A percentile compares a stretch with the other conserved stretches of the same genome.
Conservation (phyloP, 2,888 invertebrate species). For the Scaptomyza tumidula region DNA sequence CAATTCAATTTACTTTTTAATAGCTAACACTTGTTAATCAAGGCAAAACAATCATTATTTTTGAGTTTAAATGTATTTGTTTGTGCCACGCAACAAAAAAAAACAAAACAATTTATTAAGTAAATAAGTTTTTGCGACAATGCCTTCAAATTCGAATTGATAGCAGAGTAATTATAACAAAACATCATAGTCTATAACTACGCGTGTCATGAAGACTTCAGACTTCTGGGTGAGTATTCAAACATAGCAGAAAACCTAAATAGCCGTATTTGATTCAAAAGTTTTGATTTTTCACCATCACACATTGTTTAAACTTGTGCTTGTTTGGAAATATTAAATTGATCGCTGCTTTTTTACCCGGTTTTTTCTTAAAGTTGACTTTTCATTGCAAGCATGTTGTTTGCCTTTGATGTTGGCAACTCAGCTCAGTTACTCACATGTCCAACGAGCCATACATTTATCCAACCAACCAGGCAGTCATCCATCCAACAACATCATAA, state of each 20-base stretch:
- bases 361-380: constrained; percentile 58
- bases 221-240: constrained; percentile 66
- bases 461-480: constrained; percentile 47
- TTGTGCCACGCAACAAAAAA: background rate
- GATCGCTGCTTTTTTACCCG: no score
- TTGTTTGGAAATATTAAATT: constrained; percentile 59
- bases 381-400: constrained; percentile 38
- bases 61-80: constrained; percentile 14
- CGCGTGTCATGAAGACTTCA: constrained; percentile 62
- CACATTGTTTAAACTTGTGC: constrained; percentile 65
- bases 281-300: constrained; percentile 17
- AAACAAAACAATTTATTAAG: no score
- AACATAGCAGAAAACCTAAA: background rate
- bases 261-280: no score
- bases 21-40: constrained; percentile 52
- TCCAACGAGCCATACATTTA: constrained; percentile 33
- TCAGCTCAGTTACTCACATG: no score
- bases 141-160: constrained; percentile 50
- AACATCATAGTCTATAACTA: constrained; percentile 39
- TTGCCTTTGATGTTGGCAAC: constrained; percentile 68
- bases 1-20: constrained; percentile 5
- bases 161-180: constrained; percentile 44
- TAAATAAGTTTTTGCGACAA: constrained; percentile 12
- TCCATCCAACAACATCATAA: constrained; percentile 64
- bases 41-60: constrained; percentile 52